Conservation (phyloP, 2,888 invertebrate species). For the Lasioglossum lativentre region DNA sequence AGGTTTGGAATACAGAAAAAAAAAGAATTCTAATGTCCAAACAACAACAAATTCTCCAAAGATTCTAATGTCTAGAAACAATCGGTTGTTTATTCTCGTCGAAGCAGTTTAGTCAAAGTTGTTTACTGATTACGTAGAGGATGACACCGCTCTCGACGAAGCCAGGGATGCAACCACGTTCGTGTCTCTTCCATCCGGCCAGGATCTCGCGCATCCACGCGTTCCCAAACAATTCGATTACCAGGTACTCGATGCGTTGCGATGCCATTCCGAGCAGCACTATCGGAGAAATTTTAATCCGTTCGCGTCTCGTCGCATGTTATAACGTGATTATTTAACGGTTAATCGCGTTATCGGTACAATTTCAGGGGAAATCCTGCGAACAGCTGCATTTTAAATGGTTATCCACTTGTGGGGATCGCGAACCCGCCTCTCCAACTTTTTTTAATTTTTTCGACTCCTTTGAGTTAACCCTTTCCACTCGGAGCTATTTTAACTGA, state of each 20-base stretch:
- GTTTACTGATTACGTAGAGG: constrained; percentile 94
- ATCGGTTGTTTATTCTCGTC: neutral
- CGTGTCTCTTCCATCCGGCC: constrained; percentile 91
- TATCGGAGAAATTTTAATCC: constrained; percentile 78
- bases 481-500: no score
- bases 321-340: constrained; percentile 24
- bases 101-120: constrained; percentile 46
- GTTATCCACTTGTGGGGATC: neutral
- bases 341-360: constrained; percentile 32
- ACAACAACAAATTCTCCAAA: no score
- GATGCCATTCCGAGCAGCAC: constrained; percentile 97
- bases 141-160: constrained; percentile 93
- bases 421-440: neutral
- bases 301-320: neutral
- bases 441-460: no score
- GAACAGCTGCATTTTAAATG: neutral
- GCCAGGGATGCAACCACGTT: constrained; percentile 92
- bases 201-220: constrained; percentile 91
- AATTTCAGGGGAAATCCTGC: neutral
- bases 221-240: constrained; percentile 92
- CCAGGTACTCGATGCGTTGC: constrained; percentile 94
- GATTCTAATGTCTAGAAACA: no score
- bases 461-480: no score
- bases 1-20: neutral
- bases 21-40: no score